A percentile compares a stretch with the other conserved stretches of the same genome.
Conservation (phyloP, 2,888 invertebrate genomes). For the Pinctada fucata region DNA sequence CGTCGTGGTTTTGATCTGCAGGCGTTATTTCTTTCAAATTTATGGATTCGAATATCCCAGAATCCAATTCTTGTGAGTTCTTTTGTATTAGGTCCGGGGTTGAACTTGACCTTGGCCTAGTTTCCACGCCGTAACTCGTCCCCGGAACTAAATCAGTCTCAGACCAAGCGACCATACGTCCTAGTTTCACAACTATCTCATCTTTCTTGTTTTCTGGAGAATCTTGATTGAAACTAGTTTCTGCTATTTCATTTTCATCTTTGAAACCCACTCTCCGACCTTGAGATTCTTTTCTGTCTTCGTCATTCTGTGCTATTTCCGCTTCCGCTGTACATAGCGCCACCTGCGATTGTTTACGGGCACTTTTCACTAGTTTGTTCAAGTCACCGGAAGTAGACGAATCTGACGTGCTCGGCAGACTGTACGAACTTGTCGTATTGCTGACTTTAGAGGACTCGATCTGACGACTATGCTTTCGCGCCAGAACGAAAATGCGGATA, state of each 20-base stretch:
- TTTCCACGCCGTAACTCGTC: background rate
- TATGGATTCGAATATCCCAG: background rate
- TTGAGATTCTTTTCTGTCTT: background rate
- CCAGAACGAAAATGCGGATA: conserved; percentile 40
- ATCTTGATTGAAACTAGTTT: background rate
- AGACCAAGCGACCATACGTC: background rate
- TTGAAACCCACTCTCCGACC: background rate
- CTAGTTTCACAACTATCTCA: background rate
- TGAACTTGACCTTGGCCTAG: background rate
- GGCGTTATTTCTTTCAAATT: background rate
- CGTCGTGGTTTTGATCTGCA: background rate
- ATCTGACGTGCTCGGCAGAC: conserved; percentile 5
- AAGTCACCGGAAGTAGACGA: conserved; percentile 6
- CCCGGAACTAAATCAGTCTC: background rate
- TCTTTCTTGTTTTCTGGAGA: background rate
- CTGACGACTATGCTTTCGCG: conserved; percentile 37
- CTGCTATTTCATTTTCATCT: background rate
- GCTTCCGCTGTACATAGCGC: background rate
- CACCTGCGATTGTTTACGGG: background rate
- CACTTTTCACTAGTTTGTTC: background rate
- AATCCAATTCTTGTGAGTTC: background rate
- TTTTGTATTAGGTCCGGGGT: background rate
- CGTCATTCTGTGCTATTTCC: background rate
- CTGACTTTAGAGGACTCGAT: conserved; percentile 34
- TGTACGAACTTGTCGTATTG: conserved; percentile 19